Percentiles rank a stretch among this genome's conserved stretches.
Conservation (phyloP, 2,888 invertebrate species). For the Drosophila siamana region DNA sequence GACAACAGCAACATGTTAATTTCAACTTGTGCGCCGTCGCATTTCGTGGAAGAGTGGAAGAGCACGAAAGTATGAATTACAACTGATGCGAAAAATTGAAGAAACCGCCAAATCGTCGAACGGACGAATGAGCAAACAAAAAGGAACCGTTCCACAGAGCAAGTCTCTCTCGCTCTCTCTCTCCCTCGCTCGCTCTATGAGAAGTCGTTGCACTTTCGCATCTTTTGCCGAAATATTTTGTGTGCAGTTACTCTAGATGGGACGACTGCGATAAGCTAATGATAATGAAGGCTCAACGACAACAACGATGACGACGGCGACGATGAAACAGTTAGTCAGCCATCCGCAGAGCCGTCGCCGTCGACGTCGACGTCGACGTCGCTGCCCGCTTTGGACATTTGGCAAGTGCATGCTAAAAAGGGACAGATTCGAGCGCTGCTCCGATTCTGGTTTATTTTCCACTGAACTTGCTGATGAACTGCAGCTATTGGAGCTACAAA, state of each 20-base stretch:
- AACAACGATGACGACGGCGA: no score
- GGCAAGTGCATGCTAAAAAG: slow-evolving; percentile 70
- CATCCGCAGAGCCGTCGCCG: slow-evolving; percentile 65
- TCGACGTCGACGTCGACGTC: no score
- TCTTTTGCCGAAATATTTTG: slow-evolving; percentile 48
- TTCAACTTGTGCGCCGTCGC: slow-evolving; percentile 64
- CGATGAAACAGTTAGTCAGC: slow-evolving; percentile 59
- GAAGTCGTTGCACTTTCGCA: slow-evolving; percentile 76
- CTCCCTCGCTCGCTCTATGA: not conserved
- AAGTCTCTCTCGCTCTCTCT: not conserved
- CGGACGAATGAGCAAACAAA: slow-evolving; percentile 66
- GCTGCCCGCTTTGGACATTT: slow-evolving; percentile 35
- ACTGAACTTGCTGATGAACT: slow-evolving; percentile 66
- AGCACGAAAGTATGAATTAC: slow-evolving; percentile 78
- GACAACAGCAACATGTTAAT: slow-evolving; percentile 74
- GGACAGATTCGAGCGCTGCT: slow-evolving; percentile 2
- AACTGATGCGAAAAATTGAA: slow-evolving; percentile 81
- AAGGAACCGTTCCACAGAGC: slow-evolving; percentile 61
- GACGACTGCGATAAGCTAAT: slow-evolving; percentile 70
- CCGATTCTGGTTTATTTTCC: slow-evolving; percentile 3
- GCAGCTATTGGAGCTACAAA: slow-evolving; percentile 71
- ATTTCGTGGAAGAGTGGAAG: slow-evolving; percentile 76
- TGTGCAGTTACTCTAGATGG: slow-evolving; percentile 56
- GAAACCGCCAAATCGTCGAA: slow-evolving; percentile 60
- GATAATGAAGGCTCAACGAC: slow-evolving; percentile 33